Evolutionary conservation across 2,888 invertebrate genomes (phyloP).

Genomic region (Zygaena filipendulae): DNA sequence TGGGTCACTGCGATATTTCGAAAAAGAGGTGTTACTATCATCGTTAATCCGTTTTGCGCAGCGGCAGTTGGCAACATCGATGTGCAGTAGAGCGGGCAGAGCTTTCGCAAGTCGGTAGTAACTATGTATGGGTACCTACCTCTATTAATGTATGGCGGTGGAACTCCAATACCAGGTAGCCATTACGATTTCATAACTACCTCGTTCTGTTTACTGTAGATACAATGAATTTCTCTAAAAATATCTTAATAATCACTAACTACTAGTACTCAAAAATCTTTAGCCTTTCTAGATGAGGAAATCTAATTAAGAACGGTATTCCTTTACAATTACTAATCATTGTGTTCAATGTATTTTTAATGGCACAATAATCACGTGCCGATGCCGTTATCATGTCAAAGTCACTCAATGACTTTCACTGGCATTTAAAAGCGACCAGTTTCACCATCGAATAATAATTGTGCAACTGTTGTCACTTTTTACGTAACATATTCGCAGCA

Average conservation of each 20-base stretch:
- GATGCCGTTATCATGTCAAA: constrained; percentile 43
- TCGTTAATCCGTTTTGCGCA: constrained; percentile 37
- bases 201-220: too few relatives aligned
- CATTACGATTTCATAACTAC: too few relatives aligned
- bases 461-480: constrained; percentile 63
- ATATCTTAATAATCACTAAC: too few relatives aligned
- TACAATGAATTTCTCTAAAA: too few relatives aligned
- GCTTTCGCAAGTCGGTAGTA: constrained; percentile 37
- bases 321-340: background rate
- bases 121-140: too few relatives aligned
- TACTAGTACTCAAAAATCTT: too few relatives aligned
- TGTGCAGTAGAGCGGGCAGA: constrained; percentile 43
- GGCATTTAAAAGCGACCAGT: constrained; percentile 55
- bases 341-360: too few relatives aligned
- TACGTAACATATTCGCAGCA: constrained; percentile 51
- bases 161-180: too few relatives aligned
- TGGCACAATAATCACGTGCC: constrained; percentile 24
- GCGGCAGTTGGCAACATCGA: constrained; percentile 40
- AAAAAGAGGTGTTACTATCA: constrained; percentile 29
- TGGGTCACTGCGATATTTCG: constrained; percentile 21
- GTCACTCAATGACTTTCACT: constrained; percentile 63
- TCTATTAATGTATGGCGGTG: too few relatives aligned
- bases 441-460: constrained; percentile 63
- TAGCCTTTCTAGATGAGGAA: too few relatives aligned
- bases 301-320: background rate